Percentiles rank a stretch among this genome's conserved stretches.
phyloP scores from a whole-genome alignment of 2,888 invertebrate genomes.

The Hydraecia micacea region DNA sequence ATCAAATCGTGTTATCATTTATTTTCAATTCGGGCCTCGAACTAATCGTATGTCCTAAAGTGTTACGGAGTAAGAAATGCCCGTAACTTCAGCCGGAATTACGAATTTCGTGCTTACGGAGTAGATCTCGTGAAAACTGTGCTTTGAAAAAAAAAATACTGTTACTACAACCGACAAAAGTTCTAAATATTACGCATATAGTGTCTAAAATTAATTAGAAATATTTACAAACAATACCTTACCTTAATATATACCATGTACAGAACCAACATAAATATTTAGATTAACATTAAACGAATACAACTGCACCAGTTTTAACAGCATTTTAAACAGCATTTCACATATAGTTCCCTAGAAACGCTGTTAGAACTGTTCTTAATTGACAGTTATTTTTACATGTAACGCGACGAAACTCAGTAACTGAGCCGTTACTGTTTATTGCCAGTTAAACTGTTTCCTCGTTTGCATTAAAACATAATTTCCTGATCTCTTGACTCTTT shows the following conservation, averaged over 20 bases:
- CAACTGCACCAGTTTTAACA: constrained; percentile 26
- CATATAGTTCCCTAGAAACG: constrained; percentile 7
- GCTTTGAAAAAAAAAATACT: not conserved
- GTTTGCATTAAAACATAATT: constrained; percentile 53
- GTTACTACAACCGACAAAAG: not conserved
- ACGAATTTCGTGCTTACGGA: too few relatives aligned
- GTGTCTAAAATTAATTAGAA: not conserved
- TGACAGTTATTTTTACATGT: constrained; percentile 47
- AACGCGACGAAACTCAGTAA: constrained; percentile 37
- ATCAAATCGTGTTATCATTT: too few relatives aligned
- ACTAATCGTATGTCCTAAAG: too few relatives aligned
- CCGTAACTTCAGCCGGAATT: too few relatives aligned
- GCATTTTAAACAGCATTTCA: constrained; percentile 34
- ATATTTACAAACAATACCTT: constrained; percentile 18
- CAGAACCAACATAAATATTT: constrained; percentile 32
- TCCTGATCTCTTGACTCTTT: constrained; percentile 53
- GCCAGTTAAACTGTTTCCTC: constrained; percentile 53
- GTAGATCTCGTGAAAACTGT: not conserved
- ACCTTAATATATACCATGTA: not conserved
- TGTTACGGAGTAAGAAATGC: too few relatives aligned
- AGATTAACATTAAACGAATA: constrained; percentile 21
- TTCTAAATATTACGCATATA: not conserved
- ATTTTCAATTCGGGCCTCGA: too few relatives aligned
- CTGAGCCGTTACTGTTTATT: constrained; percentile 50
- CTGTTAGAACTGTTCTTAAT: constrained; percentile 18